Percentiles rank a stretch among this genome's conserved stretches.
phyloP scores from a whole-genome alignment of 2,888 invertebrate species.

The Drosophila kanekoi region DNA sequence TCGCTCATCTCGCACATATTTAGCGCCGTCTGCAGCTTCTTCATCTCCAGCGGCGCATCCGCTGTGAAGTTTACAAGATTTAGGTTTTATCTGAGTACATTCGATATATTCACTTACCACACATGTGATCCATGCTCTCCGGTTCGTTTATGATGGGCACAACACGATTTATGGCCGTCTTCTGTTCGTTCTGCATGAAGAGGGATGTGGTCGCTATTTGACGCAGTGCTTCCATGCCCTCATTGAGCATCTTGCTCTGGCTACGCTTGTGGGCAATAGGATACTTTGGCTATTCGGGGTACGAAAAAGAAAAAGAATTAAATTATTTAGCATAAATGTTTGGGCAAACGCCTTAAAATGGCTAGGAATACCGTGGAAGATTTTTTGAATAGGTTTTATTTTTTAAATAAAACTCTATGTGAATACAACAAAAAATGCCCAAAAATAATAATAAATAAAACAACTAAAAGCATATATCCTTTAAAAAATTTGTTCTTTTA shows the following conservation, averaged over 20 bases:
- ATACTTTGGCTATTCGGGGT: constrained; percentile 70
- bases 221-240: constrained; percentile 85
- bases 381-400: too few species aligned
- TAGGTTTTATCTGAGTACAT: background rate
- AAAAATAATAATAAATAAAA: too few species aligned
- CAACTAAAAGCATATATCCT: too few species aligned
- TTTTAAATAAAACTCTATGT: too few species aligned
- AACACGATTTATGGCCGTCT: constrained; percentile 82
- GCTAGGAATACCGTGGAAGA: too few species aligned
- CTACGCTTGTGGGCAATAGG: constrained; percentile 84
- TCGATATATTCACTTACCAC: constrained; percentile 36
- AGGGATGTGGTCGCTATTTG: constrained; percentile 85
- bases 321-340: background rate
- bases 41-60: constrained; percentile 84
- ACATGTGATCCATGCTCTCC: constrained; percentile 67
- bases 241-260: constrained; percentile 85
- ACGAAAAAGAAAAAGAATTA: background rate
- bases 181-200: constrained; percentile 86
- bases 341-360: too few species aligned
- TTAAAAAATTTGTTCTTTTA: too few species aligned
- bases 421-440: too few species aligned
- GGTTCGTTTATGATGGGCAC: constrained; percentile 85
- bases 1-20: constrained; percentile 83
- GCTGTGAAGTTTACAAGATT: background rate
- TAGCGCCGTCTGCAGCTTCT: constrained; percentile 81